These are phyloP conservation scores for Drosophila niveifrons DNA, from an alignment of 2,888 invertebrate genomes.

Conservation along the genomic window DNA sequence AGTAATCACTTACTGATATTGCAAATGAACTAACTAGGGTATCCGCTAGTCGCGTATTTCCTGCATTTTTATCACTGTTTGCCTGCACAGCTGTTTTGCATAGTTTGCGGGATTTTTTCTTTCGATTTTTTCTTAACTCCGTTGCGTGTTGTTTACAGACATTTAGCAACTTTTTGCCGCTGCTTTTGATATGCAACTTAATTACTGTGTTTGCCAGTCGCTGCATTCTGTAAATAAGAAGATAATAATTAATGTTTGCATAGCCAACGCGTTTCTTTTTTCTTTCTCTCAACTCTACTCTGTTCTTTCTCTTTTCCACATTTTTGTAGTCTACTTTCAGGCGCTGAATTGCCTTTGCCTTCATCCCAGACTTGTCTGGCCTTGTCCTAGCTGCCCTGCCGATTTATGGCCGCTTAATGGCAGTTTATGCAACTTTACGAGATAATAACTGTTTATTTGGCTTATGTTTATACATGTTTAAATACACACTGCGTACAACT, in stretches of 20 bases:
- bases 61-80: not conserved
- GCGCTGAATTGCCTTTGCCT: not conserved
- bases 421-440: constrained; percentile 34
- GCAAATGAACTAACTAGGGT: not conserved
- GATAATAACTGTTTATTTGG: constrained; percentile 32
- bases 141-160: constrained; percentile 51
- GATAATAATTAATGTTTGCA: constrained; percentile 42
- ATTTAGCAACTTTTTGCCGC: constrained; percentile 61
- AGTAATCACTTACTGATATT: too few species aligned
- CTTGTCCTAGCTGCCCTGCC: not conserved
- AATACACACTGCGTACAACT: constrained; percentile 1
- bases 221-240: constrained; percentile 37
- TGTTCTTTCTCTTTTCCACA: not conserved
- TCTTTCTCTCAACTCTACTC: too few species aligned
- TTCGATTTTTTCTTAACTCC: constrained; percentile 10
- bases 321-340: constrained; percentile 9
- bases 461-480: constrained; percentile 12
- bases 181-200: constrained; percentile 63
- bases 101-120: constrained; percentile 1
- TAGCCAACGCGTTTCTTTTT: constrained; percentile 8
- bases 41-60: not conserved
- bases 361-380: not conserved
- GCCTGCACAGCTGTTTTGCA: constrained; percentile 26
- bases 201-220: constrained; percentile 48
- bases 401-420: constrained; percentile 27